phyloP scores from a whole-genome alignment of 1,140 invertebrate genomes.

The Diorhabda elongata region DNA sequence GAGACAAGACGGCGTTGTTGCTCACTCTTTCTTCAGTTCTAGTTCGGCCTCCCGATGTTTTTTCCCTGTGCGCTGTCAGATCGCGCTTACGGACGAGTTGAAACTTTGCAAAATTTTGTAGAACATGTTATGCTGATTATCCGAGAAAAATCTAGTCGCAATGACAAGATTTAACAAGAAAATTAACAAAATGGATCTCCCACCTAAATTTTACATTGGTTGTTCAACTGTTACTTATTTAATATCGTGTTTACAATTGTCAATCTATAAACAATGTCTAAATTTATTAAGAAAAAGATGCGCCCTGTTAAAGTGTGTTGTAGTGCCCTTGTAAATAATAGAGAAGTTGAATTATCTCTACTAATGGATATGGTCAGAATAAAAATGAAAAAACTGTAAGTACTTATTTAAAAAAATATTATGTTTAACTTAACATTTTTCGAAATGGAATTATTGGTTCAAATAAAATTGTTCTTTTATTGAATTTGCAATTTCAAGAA shows the following conservation, averaged over 20 bases:
- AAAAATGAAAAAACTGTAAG: slow-evolving; percentile 27
- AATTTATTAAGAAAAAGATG: slow-evolving; percentile 16
- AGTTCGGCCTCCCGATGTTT: neutral
- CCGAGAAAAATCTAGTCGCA: neutral
- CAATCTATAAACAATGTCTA: slow-evolving; percentile 26
- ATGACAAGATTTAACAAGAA: slow-evolving; percentile 21
- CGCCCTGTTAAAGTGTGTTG: slow-evolving; percentile 25
- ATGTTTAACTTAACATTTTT: neutral
- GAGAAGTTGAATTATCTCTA: slow-evolving; percentile 26
- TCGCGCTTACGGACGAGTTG: slow-evolving; percentile 13
- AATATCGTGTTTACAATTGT: slow-evolving; percentile 14
- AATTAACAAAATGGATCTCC: slow-evolving; percentile 21
- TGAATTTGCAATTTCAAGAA: no score
- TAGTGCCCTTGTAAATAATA: slow-evolving; percentile 20
- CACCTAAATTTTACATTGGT: slow-evolving; percentile 5
- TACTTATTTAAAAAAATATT: slow-evolving; percentile 11
- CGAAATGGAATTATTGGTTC: neutral
- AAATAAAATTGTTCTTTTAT: no score
- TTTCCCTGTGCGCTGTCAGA: neutral
- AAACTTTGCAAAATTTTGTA: slow-evolving; percentile 4
- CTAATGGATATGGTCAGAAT: slow-evolving; percentile 22
- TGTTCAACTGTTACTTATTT: slow-evolving; percentile 9
- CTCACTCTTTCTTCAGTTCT: neutral
- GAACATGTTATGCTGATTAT: slow-evolving; percentile 2
- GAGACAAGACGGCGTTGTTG: neutral